Evolutionary conservation across 1,140 invertebrate genomes (phyloP).

Genomic region (Brachionus sp.): DNA sequence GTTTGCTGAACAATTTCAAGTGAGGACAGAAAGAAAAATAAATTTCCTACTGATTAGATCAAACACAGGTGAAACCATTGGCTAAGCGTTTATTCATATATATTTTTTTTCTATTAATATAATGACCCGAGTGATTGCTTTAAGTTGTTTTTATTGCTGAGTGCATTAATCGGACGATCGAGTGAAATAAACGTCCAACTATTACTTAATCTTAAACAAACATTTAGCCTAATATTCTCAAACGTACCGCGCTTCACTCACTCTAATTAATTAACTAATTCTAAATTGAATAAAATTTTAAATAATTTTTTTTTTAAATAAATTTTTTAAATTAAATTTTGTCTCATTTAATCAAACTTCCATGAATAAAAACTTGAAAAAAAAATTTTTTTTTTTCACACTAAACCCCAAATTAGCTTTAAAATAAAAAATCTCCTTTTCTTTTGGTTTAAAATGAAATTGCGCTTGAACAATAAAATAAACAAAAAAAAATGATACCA

Average conservation of each 20-base stretch:
- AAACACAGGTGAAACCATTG: slow-evolving; percentile 29
- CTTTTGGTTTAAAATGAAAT: not conserved
- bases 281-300: not conserved
- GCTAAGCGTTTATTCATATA: not conserved
- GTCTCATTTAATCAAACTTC: too few species aligned
- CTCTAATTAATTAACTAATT: not conserved
- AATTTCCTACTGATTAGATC: slow-evolving; percentile 37
- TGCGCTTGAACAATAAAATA: not conserved
- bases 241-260: not conserved
- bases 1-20: slow-evolving; percentile 12
- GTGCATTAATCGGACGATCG: not conserved
- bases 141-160: not conserved
- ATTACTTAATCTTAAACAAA: slow-evolving; percentile 29
- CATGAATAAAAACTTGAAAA: too few species aligned
- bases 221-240: not conserved
- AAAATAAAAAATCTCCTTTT: too few species aligned
- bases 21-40: not conserved
- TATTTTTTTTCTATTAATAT: too few species aligned
- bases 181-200: slow-evolving; percentile 10
- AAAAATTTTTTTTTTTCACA: too few species aligned
- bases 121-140: not conserved
- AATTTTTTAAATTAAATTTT: not conserved
- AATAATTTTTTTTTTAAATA: not conserved
- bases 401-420: too few species aligned
- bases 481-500: not conserved